phyloP scores from a whole-genome alignment of 2,888 invertebrate genomes.

The Drosophila koepferae region DNA sequence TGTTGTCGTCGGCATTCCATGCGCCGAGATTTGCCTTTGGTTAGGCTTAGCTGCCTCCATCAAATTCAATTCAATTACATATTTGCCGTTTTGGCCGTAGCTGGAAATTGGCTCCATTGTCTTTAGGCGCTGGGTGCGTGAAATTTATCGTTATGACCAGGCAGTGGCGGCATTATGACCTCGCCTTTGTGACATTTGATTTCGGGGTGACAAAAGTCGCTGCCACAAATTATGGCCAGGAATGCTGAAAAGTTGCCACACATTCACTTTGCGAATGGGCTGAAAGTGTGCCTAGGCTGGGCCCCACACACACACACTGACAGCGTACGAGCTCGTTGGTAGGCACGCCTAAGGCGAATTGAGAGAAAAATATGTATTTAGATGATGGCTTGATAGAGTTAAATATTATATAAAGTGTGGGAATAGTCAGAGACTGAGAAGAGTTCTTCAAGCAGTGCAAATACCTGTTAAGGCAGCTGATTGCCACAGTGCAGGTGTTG shows the following conservation, averaged over 20 bases:
- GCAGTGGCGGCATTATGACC: constrained; percentile 60
- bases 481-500: constrained; percentile 5
- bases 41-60: constrained; percentile 31
- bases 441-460: background rate
- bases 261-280: constrained; percentile 55
- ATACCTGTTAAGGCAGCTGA: no score
- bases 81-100: constrained; percentile 34
- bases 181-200: constrained; percentile 71
- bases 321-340: background rate
- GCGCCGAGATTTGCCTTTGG: constrained; percentile 69
- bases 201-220: constrained; percentile 61
- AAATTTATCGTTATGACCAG: constrained; percentile 76
- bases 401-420: background rate
- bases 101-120: constrained; percentile 72
- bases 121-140: constrained; percentile 68
- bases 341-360: background rate
- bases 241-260: constrained; percentile 47
- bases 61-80: constrained; percentile 73
- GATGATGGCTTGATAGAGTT: background rate
- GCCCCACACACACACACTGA: constrained; percentile 10
- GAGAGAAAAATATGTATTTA: background rate
- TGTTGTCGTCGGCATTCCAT: constrained; percentile 47
- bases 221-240: constrained; percentile 60
- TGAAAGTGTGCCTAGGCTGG: constrained; percentile 28
- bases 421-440: background rate